Conservation (phyloP, 1,140 invertebrate genomes). For the Paralvinella palmiformis region DNA sequence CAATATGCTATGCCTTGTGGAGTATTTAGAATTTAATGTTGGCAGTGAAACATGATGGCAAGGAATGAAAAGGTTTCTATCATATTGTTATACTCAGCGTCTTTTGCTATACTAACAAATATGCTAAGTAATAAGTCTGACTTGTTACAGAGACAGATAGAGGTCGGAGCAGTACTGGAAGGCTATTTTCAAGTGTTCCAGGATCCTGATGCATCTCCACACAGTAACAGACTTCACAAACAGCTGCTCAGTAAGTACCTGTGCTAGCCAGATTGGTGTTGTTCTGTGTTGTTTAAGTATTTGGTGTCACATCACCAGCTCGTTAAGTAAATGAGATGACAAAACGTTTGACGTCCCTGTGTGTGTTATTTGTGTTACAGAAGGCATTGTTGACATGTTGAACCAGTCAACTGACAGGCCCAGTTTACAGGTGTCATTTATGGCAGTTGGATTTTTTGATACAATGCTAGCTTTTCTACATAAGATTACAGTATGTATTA, state of each 20-base stretch:
- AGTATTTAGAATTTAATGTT: too few relatives aligned
- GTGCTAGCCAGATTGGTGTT: neutral
- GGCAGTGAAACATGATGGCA: too few relatives aligned
- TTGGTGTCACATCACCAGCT: neutral
- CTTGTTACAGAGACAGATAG: constrained; percentile 57
- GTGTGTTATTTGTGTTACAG: neutral
- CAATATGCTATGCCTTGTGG: neutral
- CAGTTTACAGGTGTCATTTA: constrained; percentile 38
- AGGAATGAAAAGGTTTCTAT: too few relatives aligned
- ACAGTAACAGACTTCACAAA: constrained; percentile 27
- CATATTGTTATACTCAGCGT: neutral
- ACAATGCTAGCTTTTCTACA: constrained; percentile 34
- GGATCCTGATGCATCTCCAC: constrained; percentile 16
- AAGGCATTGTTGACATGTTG: neutral
- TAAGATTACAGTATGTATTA: constrained; percentile 34
- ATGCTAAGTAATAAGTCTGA: constrained; percentile 13
- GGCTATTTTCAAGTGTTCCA: constrained; percentile 50
- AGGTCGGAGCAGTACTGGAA: constrained; percentile 56
- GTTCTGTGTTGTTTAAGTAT: neutral
- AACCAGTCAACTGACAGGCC: constrained; percentile 26
- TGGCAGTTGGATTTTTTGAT: constrained; percentile 39
- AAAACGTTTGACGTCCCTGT: neutral
- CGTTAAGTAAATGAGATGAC: too few relatives aligned
- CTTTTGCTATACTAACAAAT: constrained; percentile 10
- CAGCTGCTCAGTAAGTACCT: constrained; percentile 6